Base-by-base conservation (phyloP, 1,140 invertebrate species). In the Drosophila lini region DNA sequence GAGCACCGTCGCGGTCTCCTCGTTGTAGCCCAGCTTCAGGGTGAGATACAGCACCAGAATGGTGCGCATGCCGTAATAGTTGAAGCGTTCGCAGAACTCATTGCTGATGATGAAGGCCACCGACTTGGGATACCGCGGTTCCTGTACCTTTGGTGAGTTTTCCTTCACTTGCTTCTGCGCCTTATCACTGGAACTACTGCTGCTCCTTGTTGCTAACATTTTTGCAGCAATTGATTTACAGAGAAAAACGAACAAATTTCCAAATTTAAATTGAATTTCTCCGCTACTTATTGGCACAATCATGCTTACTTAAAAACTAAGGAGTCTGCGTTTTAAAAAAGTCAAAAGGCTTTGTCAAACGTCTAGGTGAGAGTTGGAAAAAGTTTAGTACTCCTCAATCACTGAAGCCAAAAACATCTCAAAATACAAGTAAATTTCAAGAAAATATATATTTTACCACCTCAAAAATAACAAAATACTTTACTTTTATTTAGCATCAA, bases 1-100 rank as follows among this genome's bases (percentile, higher is more conserved):
- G n/a, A 97, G 93, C 11, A 96, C 94, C 0, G 97, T 97, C 0
- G 96, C 94, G 1, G 93, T 92, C 76, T 96, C 94, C 67, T 96
- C 94, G 22, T 86, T 91, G 85, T 95, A 96, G 2, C 92, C 90
- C 65, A 97, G 91, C 60, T 95, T 94, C 60, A 95, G 94, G 7
- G 94, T 95, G 32, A 97, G 93, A 92, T 97, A 98, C 2, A 97
- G 92, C 2, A 95, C 95, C 40, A 98, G 93, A 59, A 98, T 95
- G 13, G 97, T 96, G 95, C 96, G 95, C 96, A 99, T 97, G 83
- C 98, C 98, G 95, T 99, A 99, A 92, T 95, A 99, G 48, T 96
- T 97, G 93, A 99, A 99, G 83, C 98, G 94, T 93, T 99, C 98
- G 92, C 98, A 99, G 92, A 99, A 98, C 93, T 99, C 98, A 95